These are phyloP conservation scores for Leucoraja ocellata DNA, from an alignment of 2,797 vertebrate species.

Conservation along the genomic window DNA sequence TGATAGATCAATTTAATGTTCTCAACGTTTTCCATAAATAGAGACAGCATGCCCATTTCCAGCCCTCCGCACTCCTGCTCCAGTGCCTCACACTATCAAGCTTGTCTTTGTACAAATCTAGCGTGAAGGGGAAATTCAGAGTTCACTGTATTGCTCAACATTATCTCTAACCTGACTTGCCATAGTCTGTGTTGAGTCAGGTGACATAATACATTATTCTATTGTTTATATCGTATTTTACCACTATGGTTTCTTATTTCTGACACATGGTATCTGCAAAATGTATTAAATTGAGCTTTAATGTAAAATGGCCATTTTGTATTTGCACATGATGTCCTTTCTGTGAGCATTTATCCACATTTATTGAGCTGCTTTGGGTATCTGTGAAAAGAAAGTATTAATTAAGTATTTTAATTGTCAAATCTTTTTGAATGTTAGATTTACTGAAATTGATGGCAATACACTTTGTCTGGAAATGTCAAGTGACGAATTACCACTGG, in stretches of 20 bases:
- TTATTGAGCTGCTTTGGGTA: neutral
- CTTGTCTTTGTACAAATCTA: neutral
- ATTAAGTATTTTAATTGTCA: neutral
- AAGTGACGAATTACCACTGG: neutral
- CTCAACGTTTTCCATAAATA: conserved; percentile 19
- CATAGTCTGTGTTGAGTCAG: neutral
- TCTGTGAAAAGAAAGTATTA: neutral
- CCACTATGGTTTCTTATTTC: neutral
- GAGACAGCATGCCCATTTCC: neutral
- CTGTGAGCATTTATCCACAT: neutral
- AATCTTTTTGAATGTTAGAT: neutral
- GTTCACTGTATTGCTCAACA: neutral
- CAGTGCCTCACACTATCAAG: neutral
- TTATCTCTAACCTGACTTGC: neutral
- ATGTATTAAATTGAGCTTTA: neutral
- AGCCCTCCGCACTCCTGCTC: neutral
- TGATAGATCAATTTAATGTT: conserved; percentile 27
- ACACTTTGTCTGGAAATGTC: neutral
- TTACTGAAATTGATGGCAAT: neutral
- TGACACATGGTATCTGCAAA: neutral
- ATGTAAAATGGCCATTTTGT: neutral
- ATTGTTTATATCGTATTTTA: neutral
- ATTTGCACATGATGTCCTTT: neutral
- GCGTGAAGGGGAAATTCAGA: neutral
- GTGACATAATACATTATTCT: neutral